Evolutionary conservation across 2,113 vertebrate species (phyloP).

Genomic region (Myiopsitta monachus): DNA sequence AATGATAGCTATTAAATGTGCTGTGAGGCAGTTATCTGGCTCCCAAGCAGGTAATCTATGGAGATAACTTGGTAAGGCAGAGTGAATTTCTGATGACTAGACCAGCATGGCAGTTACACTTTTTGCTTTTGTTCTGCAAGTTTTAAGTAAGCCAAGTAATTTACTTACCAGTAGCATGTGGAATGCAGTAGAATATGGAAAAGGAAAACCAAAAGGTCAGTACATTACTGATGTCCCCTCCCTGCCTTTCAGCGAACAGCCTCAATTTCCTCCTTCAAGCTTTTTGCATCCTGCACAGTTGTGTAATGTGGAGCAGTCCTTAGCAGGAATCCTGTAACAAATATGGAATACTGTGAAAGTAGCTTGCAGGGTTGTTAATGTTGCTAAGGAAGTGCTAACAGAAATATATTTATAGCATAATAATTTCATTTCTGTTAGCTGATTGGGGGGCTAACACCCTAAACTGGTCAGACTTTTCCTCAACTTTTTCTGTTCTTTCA

Average conservation of each 20-base stretch:
- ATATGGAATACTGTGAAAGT: not conserved
- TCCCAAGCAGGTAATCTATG: constrained; percentile 1
- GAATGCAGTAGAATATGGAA: not conserved
- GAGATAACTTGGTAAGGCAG: not conserved
- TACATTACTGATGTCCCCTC: not conserved
- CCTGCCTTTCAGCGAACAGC: not conserved
- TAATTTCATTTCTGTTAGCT: not conserved
- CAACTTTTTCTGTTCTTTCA: not conserved
- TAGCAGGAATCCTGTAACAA: not conserved
- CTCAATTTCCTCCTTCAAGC: not conserved
- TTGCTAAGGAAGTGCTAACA: not conserved
- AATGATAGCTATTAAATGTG: constrained; percentile 56
- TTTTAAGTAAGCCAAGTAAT: constrained; percentile 50
- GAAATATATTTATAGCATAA: not conserved
- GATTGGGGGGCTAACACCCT: not conserved
- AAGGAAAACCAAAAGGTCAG: not conserved
- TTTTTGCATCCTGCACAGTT: not conserved
- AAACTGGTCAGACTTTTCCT: not conserved
- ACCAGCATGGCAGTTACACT: constrained; percentile 1
- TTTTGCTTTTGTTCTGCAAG: constrained; percentile 56
- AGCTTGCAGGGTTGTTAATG: not conserved
- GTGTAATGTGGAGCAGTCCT: not conserved
- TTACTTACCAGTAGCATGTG: constrained; percentile 36
- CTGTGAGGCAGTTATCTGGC: constrained; percentile 41
- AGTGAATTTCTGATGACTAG: constrained; percentile 58